These are phyloP conservation scores for Drosophila nikananu DNA, from an alignment of 1,140 invertebrate genomes.

Conservation along the genomic window DNA sequence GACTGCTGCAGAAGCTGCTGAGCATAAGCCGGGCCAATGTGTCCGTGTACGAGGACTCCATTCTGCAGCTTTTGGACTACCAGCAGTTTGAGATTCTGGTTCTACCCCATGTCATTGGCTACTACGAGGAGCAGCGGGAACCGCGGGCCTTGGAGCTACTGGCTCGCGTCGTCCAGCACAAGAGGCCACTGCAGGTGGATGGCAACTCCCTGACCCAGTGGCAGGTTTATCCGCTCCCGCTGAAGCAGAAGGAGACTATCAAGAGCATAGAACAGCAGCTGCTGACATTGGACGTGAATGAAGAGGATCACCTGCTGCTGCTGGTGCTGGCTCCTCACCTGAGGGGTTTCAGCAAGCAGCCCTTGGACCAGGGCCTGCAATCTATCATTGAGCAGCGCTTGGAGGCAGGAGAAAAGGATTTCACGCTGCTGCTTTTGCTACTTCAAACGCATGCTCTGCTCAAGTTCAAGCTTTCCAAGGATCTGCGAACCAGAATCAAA, in stretches of 20 bases:
- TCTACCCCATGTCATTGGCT: conserved; percentile 89
- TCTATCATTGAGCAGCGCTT: conserved; percentile 32
- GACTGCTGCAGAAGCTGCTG: conserved; percentile 88
- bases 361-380: conserved; percentile 43
- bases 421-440: conserved; percentile 48
- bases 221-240: conserved; percentile 89
- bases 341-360: conserved; percentile 53
- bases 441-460: conserved; percentile 65
- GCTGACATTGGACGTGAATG: conserved; percentile 20
- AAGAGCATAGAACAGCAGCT: conserved; percentile 47
- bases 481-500: conserved; percentile 13
- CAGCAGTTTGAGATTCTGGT: conserved; percentile 91
- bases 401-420: conserved; percentile 5
- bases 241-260: conserved; percentile 78
- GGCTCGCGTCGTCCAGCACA: conserved; percentile 89
- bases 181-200: conserved; percentile 88
- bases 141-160: conserved; percentile 87
- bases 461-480: conserved; percentile 46
- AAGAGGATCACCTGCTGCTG: conserved; percentile 53
- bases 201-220: conserved; percentile 88
- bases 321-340: conserved; percentile 67
- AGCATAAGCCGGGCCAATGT: conserved; percentile 84
- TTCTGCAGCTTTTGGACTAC: conserved; percentile 88
- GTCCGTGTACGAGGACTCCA: conserved; percentile 87
- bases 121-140: conserved; percentile 87